Evolutionary conservation across 2,888 invertebrate species (phyloP), one percentile per base, ranked within the genome.

Genomic region (Campoletis raptor): DNA sequence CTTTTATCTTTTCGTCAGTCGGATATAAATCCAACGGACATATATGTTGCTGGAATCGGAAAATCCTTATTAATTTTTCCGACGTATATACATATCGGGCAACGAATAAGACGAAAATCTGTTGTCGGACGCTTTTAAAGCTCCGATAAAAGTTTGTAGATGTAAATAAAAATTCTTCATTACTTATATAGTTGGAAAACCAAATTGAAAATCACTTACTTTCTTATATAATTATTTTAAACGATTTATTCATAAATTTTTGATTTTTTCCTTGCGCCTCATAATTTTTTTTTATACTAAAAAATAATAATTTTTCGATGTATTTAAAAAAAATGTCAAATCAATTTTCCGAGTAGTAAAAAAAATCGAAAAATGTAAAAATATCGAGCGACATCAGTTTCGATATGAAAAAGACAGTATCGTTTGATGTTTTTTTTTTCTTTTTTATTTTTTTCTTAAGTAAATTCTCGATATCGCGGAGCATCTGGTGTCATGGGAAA

Each of bases 61-160:
- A 8, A 37, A 66, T 66, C 37, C n/a, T 66, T 24, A 66, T 66
- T 37, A 37, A 66, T 66, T 66, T 66, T 37, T 64, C 36, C 21
- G 36, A 18, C 64, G 15, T 36, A 64, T 18, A 36, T 64, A 64
- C 36, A 36, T 64, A 64, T 64, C 36, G 36, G 36, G 36, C 8
- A 64, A 36, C 9, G 7, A 18, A 66, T 66, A 66, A 37, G 66
- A 66, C n/a, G 37, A 36, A 2, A 18, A 37, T n/a, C 18, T 8
- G 18, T 66, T 40, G 15, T 67, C 40, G 40, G 40, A 67, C 66
- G 4, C n/a, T 40, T 36, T 40, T 37, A 40, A 40, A 40, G 66
- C 40, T 40, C 9, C 2, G n/a, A 40, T n/a, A 40, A 37, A 37
- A 67, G 30, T 61, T 30, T 30, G 15, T 30, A 30, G 5, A 61